Evolutionary conservation across 1,140 invertebrate genomes (phyloP), one percentile per base, ranked within the genome.

Genomic region (Bicyclus anynana): DNA sequence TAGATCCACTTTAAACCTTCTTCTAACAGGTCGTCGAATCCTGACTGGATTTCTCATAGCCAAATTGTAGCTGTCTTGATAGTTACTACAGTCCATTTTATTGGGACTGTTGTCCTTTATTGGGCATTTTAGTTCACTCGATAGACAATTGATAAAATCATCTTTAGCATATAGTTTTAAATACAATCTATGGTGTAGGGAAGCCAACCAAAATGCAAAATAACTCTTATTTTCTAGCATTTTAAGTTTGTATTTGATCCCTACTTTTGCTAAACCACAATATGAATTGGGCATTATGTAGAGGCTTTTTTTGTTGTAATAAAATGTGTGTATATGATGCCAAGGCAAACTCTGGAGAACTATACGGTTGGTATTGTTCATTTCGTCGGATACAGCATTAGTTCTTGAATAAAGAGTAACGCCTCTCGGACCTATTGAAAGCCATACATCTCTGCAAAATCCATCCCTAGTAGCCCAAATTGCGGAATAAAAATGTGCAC

Each of bases 141-240:
- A 91, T 62, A 95, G 89, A 53, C 91, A 91, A 69, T 92, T 91
- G 26, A 94, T 89, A 35, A 93, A 93, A 23, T 92, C 93, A 26
- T 93, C 91, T 74, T 94, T 93, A 10, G 92, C 92, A 65, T 93
- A 91, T 20, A 94, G 80, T 73, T 93, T 93, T 59, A 94, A 87
- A 85, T 93, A 95, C 75, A 95, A 93, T 71, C 94, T 92, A 76
- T 94, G 94, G 74, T 95, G 94, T 17, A 94, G 76, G 2, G 93
- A 94, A 7, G 93, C 93, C 23, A 94, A 77, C 73, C 93, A 93
- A 78, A 94, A 94, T 55, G 92, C 92, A 69, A 93, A 95, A 68
- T 92, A 94, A 76, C 93, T 94, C 80, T 94, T 95, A 74, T 93
- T 92, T 57, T 92, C 90, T 64, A 92, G 90, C 93, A 95, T 94